A percentile compares a stretch with the other conserved stretches of the same genome.
Evolutionary conservation across 2,888 invertebrate species (phyloP).

Genomic region (Aradus depressus): DNA sequence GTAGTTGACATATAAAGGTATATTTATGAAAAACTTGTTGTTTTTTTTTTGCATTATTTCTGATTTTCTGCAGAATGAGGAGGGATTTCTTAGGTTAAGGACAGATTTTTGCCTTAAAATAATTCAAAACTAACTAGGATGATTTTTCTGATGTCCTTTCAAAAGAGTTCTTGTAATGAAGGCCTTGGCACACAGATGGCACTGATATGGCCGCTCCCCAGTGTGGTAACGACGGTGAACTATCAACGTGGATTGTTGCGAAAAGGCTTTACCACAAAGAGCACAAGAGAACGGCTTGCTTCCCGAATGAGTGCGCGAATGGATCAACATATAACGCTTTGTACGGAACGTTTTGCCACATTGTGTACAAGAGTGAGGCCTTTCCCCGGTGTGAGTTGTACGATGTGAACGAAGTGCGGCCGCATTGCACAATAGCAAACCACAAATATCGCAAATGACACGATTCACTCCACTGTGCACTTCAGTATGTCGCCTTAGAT

Average conservation of each 20-base stretch:
- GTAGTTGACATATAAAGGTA: too few relatives aligned
- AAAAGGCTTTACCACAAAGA: conserved; percentile 42
- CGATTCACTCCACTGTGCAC: conserved; percentile 48
- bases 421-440: conserved; percentile 39
- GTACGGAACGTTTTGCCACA: conserved; percentile 44
- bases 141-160: conserved; percentile 36
- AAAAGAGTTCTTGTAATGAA: conserved; percentile 40
- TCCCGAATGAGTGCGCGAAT: conserved; percentile 41
- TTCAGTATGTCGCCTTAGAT: conserved; percentile 43
- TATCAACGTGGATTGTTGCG: conserved; percentile 42
- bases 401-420: conserved; percentile 37
- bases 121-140: not conserved
- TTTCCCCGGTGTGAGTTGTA: conserved; percentile 40
- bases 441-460: conserved; percentile 40
- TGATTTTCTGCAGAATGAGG: too few relatives aligned
- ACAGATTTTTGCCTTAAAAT: too few relatives aligned
- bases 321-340: conserved; percentile 42
- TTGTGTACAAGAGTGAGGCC: conserved; percentile 41
- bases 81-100: too few relatives aligned
- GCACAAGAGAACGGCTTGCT: conserved; percentile 40
- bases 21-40: too few relatives aligned
- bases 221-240: conserved; percentile 43
- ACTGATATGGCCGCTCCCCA: conserved; percentile 40
- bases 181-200: conserved; percentile 38
- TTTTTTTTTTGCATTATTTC: too few relatives aligned